Conservation (phyloP, 2,113 vertebrate genomes). For the Oryzias melastigma region DNA sequence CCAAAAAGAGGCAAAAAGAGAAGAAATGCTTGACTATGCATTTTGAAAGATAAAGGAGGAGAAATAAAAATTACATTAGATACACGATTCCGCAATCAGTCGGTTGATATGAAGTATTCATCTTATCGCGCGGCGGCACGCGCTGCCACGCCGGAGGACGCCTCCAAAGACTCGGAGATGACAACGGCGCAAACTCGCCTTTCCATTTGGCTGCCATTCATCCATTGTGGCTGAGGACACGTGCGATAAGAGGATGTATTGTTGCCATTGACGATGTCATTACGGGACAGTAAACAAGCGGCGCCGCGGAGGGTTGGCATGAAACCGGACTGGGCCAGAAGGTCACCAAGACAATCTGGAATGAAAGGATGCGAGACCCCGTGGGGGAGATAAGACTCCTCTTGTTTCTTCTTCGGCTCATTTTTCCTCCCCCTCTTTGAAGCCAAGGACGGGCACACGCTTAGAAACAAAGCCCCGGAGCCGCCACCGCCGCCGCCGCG, state of each 20-base stretch:
- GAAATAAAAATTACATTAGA: slow-evolving; percentile 75
- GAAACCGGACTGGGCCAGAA: slow-evolving; percentile 39
- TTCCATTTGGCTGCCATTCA: slow-evolving; percentile 55
- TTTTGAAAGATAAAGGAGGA: slow-evolving; percentile 61
- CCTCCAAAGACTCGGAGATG: slow-evolving; percentile 47
- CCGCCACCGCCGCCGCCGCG: slow-evolving; percentile 1
- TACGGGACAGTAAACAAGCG: slow-evolving; percentile 66
- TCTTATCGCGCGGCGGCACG: slow-evolving; percentile 63
- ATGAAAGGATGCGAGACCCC: slow-evolving; percentile 52
- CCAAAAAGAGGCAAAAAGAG: slow-evolving; percentile 30
- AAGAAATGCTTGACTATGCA: slow-evolving; percentile 74
- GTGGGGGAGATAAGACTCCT: slow-evolving; percentile 58
- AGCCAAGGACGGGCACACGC: slow-evolving; percentile 65
- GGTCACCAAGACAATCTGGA: slow-evolving; percentile 65
- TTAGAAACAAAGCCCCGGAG: slow-evolving; percentile 60
- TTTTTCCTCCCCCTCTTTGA: slow-evolving; percentile 34
- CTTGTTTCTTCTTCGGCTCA: slow-evolving; percentile 16
- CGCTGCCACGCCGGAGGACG: slow-evolving; percentile 42
- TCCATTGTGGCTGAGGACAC: slow-evolving; percentile 55
- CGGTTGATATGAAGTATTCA: slow-evolving; percentile 68
- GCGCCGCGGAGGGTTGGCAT: slow-evolving; percentile 30
- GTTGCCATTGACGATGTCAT: slow-evolving; percentile 67
- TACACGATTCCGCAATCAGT: slow-evolving; percentile 74
- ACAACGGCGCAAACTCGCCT: slow-evolving; percentile 53
- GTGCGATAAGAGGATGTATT: slow-evolving; percentile 58